Evolutionary conservation across 2,888 invertebrate species (phyloP).

Genomic region (Acrobasis consociella): DNA sequence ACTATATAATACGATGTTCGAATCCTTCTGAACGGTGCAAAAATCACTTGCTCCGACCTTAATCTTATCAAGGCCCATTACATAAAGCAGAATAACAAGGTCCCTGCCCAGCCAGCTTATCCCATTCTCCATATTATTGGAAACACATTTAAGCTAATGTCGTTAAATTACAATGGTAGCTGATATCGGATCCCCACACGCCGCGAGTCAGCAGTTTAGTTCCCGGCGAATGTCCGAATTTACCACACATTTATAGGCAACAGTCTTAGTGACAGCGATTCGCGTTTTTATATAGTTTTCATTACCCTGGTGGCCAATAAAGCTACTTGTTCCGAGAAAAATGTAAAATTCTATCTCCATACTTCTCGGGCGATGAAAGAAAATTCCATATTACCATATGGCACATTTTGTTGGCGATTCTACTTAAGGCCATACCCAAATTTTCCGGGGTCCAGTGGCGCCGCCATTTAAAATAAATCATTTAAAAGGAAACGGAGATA

Average conservation of each 20-base stretch:
- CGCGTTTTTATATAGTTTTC: too few species aligned
- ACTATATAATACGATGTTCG: neutral
- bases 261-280: neutral
- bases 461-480: too few species aligned
- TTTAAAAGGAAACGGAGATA: too few species aligned
- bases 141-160: constrained; percentile 18
- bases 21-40: neutral
- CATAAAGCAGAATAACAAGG: constrained; percentile 9
- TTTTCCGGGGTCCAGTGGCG: too few species aligned
- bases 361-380: too few species aligned
- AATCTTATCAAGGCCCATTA: constrained; percentile 3
- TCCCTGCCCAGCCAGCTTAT: constrained; percentile 7
- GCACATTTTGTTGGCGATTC: too few species aligned
- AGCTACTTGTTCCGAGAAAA: too few species aligned
- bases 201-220: neutral
- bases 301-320: too few species aligned
- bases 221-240: constrained; percentile 6
- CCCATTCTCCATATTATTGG: constrained; percentile 19
- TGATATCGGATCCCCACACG: constrained; percentile 10
- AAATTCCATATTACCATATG: too few species aligned
- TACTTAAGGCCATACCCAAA: too few species aligned
- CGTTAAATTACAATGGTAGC: constrained; percentile 18
- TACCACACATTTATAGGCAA: constrained; percentile 3
- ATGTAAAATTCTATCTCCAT: too few species aligned
- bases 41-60: neutral